Evolutionary conservation across 2,888 invertebrate species (phyloP).

Genomic region (Cerceris ruficornis): DNA sequence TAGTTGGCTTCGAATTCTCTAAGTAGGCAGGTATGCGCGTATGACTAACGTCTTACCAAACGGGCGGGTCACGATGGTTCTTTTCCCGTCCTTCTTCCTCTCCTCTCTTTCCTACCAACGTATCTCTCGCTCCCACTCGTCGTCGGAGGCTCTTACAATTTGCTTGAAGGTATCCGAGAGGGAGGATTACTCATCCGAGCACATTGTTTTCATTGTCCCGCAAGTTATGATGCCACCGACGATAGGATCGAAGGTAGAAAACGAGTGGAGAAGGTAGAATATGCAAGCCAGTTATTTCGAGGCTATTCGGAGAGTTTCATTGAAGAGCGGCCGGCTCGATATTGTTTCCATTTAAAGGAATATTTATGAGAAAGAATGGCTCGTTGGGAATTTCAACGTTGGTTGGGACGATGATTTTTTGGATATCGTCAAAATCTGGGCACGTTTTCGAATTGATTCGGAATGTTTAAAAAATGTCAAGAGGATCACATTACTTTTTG

Average conservation of each 20-base stretch:
- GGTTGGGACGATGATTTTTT: too few relatives aligned
- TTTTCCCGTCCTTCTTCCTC: constrained; percentile 13
- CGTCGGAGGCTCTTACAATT: constrained; percentile 45
- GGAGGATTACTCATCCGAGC: constrained; percentile 65
- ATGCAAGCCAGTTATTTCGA: background rate
- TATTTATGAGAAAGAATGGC: too few relatives aligned
- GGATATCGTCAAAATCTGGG: too few relatives aligned
- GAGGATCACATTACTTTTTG: too few relatives aligned
- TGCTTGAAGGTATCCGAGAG: constrained; percentile 46
- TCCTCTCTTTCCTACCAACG: background rate
- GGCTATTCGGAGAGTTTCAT: background rate
- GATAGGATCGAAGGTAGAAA: constrained; percentile 25
- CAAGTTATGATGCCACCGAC: constrained; percentile 43
- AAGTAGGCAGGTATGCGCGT: constrained; percentile 62
- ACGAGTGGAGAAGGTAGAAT: constrained; percentile 1
- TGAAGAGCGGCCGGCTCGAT: background rate
- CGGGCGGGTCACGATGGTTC: constrained; percentile 18
- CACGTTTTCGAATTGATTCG: too few relatives aligned
- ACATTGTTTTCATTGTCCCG: constrained; percentile 67
- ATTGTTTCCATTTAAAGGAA: too few relatives aligned
- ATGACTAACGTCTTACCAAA: constrained; percentile 57
- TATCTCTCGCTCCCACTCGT: constrained; percentile 13
- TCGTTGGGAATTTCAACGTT: too few relatives aligned
- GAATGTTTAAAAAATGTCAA: too few relatives aligned
- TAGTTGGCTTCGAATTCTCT: constrained; percentile 59